A percentile compares a stretch with the other conserved stretches of the same genome.
Conservation (phyloP, 2,113 vertebrate species). For the Desmodus rotundus region DNA sequence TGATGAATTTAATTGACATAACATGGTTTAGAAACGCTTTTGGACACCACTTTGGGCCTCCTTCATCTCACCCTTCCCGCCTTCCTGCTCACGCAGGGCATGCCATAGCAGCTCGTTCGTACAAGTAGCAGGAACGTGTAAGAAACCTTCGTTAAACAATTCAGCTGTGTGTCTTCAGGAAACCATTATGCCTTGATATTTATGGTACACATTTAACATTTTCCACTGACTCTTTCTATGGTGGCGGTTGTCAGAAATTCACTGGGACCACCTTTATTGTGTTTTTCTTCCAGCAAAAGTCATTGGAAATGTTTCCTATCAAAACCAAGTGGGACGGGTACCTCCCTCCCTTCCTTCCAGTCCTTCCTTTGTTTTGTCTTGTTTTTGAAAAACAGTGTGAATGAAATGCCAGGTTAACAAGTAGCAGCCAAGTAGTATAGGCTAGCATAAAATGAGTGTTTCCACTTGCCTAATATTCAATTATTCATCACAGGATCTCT, state of each 20-base stretch:
- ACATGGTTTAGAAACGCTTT: too few species aligned
- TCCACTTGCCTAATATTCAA: slow-evolving; percentile 1
- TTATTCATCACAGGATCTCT: slow-evolving; percentile 24
- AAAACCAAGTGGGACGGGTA: background rate
- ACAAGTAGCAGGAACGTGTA: background rate
- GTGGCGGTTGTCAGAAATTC: background rate
- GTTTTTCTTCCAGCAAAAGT: background rate
- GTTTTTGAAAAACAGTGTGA: background rate
- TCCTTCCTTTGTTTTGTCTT: background rate
- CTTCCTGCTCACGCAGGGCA: background rate
- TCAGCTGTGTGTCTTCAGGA: background rate
- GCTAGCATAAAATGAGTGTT: background rate
- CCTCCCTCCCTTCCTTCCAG: too few species aligned
- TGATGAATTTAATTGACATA: background rate
- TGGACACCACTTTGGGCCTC: fast-evolving
- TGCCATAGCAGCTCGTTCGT: background rate
- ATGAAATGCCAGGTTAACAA: background rate
- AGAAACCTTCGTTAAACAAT: background rate
- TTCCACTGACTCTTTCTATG: background rate
- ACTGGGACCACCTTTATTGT: background rate
- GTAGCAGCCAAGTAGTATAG: background rate
- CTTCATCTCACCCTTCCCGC: background rate
- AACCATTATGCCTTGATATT: background rate
- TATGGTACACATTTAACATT: background rate
- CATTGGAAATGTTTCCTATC: background rate